Conservation (phyloP, 2,888 invertebrate species). For the Bursaphelenchus okinawaensis region DNA sequence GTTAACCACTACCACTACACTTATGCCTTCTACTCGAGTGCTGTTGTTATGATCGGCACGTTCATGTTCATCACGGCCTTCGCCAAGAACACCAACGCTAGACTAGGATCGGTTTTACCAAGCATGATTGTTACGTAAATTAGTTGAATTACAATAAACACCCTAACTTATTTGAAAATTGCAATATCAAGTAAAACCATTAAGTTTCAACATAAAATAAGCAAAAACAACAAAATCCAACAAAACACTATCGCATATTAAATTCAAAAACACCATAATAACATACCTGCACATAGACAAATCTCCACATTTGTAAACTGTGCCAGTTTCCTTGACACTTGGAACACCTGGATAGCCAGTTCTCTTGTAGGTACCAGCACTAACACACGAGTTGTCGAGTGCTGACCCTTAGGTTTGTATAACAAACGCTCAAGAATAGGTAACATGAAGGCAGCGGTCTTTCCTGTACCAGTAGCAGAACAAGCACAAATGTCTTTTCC, state of each 20-base stretch:
- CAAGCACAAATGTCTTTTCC: conserved; percentile 91
- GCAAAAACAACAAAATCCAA: too few species aligned
- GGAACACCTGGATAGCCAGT: conserved; percentile 91
- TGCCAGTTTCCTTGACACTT: conserved; percentile 81
- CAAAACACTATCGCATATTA: too few species aligned
- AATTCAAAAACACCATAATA: too few species aligned
- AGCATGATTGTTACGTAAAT: conserved; percentile 33
- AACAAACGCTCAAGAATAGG: conserved; percentile 88
- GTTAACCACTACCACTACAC: conserved; percentile 51
- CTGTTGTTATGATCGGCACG: conserved; percentile 37
- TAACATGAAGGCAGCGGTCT: conserved; percentile 97
- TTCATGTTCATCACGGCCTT: conserved; percentile 47
- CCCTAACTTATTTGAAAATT: neutral
- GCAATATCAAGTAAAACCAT: neutral
- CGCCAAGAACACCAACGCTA: conserved; percentile 50
- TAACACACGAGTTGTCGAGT: conserved; percentile 72
- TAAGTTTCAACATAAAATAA: too few species aligned
- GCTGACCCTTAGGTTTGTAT: conserved; percentile 71
- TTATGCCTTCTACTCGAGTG: conserved; percentile 57
- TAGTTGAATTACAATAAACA: neutral
- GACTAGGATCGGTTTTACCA: conserved; percentile 48
- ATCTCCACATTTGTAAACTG: conserved; percentile 70
- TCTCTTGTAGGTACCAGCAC: conserved; percentile 94
- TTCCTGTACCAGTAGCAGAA: conserved; percentile 91
- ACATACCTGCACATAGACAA: conserved; percentile 53